Conservation (phyloP, 1,140 invertebrate genomes). For the Formica exsecta region DNA sequence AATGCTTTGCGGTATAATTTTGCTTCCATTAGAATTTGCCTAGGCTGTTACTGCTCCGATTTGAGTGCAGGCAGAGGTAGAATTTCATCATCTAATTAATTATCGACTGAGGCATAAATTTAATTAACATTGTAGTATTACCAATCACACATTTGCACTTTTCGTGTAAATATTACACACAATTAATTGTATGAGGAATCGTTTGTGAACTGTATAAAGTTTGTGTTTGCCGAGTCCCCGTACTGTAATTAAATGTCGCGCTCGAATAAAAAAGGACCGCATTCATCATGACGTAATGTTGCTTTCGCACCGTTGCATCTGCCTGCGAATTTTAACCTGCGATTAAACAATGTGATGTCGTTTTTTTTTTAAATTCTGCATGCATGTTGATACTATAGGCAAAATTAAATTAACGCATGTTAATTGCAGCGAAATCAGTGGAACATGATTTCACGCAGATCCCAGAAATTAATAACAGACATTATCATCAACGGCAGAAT, state of each 20-base stretch:
- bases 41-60: constrained; percentile 33
- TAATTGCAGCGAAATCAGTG: constrained; percentile 32
- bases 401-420: constrained; percentile 32
- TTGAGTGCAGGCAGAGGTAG: not conserved
- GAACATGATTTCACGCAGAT: not conserved
- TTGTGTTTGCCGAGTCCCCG: not conserved
- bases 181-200: constrained; percentile 24
- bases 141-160: constrained; percentile 22
- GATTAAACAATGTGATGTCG: constrained; percentile 14
- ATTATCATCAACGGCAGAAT: not conserved
- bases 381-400: not conserved
- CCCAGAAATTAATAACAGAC: constrained; percentile 29
- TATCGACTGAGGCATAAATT: not conserved
- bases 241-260: constrained; percentile 52
- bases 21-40: constrained; percentile 29
- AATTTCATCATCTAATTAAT: constrained; percentile 54
- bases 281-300: constrained; percentile 35
- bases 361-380: constrained; percentile 32
- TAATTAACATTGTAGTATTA: constrained; percentile 41
- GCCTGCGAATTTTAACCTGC: constrained; percentile 23
- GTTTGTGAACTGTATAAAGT: constrained; percentile 32
- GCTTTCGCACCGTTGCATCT: constrained; percentile 36
- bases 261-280: constrained; percentile 37
- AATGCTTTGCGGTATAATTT: constrained; percentile 42
- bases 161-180: not conserved